Percentiles rank a stretch among this genome's conserved stretches.
Evolutionary conservation across 1,140 invertebrate species (phyloP).

Genomic region (Heliothis subflexa): DNA sequence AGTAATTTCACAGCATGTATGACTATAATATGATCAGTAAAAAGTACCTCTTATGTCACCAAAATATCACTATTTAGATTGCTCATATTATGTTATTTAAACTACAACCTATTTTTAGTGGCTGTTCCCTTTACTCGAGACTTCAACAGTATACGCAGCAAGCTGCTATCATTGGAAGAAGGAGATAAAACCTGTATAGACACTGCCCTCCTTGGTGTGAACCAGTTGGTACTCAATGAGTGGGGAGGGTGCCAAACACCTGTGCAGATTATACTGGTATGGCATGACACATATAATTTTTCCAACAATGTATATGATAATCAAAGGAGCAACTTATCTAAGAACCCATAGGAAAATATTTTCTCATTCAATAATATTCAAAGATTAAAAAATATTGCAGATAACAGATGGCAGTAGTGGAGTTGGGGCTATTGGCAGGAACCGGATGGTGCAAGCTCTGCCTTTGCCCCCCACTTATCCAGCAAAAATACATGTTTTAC

Average conservation of each 20-base stretch:
- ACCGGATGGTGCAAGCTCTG: constrained; percentile 85
- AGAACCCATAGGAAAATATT: constrained; percentile 38
- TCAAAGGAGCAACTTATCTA: neutral
- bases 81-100: neutral
- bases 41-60: too few species aligned
- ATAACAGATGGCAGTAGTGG: constrained; percentile 94
- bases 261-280: constrained; percentile 89
- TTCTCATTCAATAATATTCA: neutral
- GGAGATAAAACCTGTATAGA: constrained; percentile 95
- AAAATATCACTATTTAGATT: neutral
- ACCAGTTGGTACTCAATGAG: constrained; percentile 91
- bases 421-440: constrained; percentile 87
- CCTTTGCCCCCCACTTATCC: constrained; percentile 93
- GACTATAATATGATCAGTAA: too few species aligned
- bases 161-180: constrained; percentile 91
- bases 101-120: constrained; percentile 78
- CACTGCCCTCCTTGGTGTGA: constrained; percentile 91
- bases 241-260: constrained; percentile 94
- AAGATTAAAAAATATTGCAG: constrained; percentile 66
- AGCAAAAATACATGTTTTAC: constrained; percentile 92
- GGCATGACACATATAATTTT: neutral
- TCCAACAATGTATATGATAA: neutral
- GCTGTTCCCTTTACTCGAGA: constrained; percentile 94
- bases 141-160: constrained; percentile 91
- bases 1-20: too few species aligned